Evolutionary conservation across 2,113 vertebrate species (phyloP), one percentile per base, ranked within the genome.

Genomic region (Sakesphorus luctuosus): DNA sequence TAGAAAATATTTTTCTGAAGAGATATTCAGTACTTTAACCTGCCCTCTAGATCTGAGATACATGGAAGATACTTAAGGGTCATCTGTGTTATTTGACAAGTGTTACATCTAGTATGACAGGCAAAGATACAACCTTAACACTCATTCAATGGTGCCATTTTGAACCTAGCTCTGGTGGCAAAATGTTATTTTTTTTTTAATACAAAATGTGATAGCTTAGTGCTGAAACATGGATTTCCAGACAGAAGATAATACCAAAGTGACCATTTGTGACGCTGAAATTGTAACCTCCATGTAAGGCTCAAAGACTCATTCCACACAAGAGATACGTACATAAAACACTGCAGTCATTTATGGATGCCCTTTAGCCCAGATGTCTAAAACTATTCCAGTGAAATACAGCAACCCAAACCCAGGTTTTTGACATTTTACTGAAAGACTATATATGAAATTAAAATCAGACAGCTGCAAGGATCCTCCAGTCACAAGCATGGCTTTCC

Each of bases 71-170:
- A 97, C 96, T 75, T 97, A 97, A 98, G 98, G 98, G 98, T 98
- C 98, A 98, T 76, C 92, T 76, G 91, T 97, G 98, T 98, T 98
- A 99, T 98, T 98, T 98, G 98, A 99, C 98, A 98, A 98, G 98
- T 97, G 96, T 98, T 98, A 98, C 97, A 98, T 97, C 95, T 96
- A 86, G 90, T 97, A 86, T 95, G 97, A 98, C 98, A 98, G 98
- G 98, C 97, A 97, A 98, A 98, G 98, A 98, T 96, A 97, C 97
- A 98, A 98, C 98, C 98, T 98, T 97, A 98, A 98, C 98, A 97
- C 97, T 98, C 98, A 98, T 98, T 98, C 94, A 25, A 72, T 92
- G 96, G 95, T 98, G 98, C 98, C 98, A 97, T 97, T 98, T 98
- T 98, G 98, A 98, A 98, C 98, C 97, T 95, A 88, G 98, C 98